Base-by-base conservation (phyloP, 2,888 invertebrate species). In the Gymnocheta viridis region DNA sequence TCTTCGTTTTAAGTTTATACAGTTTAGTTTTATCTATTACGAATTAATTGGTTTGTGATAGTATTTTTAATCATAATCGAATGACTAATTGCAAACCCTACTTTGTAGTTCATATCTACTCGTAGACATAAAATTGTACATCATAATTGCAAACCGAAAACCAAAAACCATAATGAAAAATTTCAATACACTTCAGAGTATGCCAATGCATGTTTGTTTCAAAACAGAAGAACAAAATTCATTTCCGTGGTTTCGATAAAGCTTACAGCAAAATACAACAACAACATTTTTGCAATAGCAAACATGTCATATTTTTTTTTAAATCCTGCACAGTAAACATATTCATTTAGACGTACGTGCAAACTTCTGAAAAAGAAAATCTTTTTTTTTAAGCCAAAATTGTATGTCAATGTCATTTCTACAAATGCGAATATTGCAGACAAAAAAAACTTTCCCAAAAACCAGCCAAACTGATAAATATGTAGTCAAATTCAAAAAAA, bases 341-440 rank as follows among this genome's bases (percentile, higher is more conserved):
- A n/a, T 47, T 12, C 22, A 51, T 14, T 7, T 4, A 51, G 24
- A 14, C 24, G 12, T n/a, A 44, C 6, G n/a, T 10, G 10, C 17
- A 44, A 4, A 54, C 6, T n/a, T n/a, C 29, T n/a, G 3, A 7
- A 35, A 1, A 38, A n/a, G 17, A 22, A 24, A 29, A 32, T 41
- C 12, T n/a, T 24, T 54, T 66, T 70, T n/a, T n/a, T 17, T 17
- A 58, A 72, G 22, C 19, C 47, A 17, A 38, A n/a, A 60, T 58
- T 76, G 44, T 62, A 54, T 81, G 81, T 81, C 73, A 81, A 73
- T 81, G 74, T 56, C 69, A 76, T 47, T 66, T 76, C 32, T n/a
- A 66, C 54, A 76, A 76, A 74, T 54, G n/a, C 22, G 24, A 22
- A 19, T 35, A 35, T 56, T 44, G 14, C 10, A 17, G 29, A 38